Conservation (phyloP, 2,888 invertebrate genomes). For the Cephus pulcher region DNA sequence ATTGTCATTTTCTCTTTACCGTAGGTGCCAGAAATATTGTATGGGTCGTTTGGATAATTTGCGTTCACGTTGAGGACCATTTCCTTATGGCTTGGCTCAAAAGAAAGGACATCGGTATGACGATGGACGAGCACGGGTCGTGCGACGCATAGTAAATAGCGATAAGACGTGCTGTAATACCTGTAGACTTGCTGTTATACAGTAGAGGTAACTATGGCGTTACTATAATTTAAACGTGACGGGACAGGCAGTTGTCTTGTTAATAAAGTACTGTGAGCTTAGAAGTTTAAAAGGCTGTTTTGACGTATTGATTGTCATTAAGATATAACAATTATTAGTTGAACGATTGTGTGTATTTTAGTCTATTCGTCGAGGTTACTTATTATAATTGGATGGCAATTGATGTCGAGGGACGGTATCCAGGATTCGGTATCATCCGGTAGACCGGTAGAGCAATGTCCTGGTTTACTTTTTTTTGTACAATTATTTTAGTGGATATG, state of each 20-base stretch:
- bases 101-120: neutral
- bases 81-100: neutral
- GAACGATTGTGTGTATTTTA: too few relatives aligned
- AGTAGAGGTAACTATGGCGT: too few relatives aligned
- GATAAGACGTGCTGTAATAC: neutral
- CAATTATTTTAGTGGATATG: neutral
- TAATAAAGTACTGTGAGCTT: neutral
- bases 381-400: neutral
- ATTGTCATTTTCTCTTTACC: neutral
- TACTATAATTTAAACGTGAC: neutral
- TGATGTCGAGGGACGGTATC: neutral
- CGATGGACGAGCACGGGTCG: neutral
- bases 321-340: neutral
- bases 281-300: neutral
- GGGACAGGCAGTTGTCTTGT: neutral
- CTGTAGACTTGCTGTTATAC: neutral
- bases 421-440: neutral
- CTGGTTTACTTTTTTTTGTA: neutral
- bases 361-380: neutral
- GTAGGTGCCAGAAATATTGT: neutral
- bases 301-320: neutral
- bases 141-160: neutral
- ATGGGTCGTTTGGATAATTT: neutral
- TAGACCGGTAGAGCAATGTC: neutral
- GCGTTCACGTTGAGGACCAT: neutral